phyloP scores from a whole-genome alignment of 2,797 vertebrate genomes.

The Manis javanica region DNA sequence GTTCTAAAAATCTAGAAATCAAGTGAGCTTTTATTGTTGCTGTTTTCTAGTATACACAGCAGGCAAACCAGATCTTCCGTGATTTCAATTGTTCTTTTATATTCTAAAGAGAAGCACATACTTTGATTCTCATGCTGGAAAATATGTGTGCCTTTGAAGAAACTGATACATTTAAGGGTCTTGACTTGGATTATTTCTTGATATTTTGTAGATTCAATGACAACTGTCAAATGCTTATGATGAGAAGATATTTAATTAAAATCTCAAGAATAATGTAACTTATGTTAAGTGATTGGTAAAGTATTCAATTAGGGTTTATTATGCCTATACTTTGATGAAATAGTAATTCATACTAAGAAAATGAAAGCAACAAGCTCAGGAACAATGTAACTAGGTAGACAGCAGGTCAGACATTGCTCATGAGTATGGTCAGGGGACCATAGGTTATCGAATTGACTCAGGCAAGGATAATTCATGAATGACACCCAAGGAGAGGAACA shows the following conservation, averaged over 20 bases:
- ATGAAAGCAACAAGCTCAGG: neutral
- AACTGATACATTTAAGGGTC: neutral
- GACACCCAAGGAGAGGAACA: neutral
- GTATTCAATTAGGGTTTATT: neutral
- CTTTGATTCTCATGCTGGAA: neutral
- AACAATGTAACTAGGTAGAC: neutral
- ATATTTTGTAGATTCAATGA: neutral
- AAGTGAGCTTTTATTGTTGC: neutral
- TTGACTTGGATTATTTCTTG: neutral
- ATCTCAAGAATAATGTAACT: neutral
- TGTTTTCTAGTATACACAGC: neutral
- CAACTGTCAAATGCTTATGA: neutral
- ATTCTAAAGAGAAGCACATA: neutral
- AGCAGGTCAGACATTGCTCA: neutral
- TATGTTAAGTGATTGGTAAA: neutral
- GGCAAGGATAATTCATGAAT: neutral
- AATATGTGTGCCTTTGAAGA: neutral
- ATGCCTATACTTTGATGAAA: neutral
- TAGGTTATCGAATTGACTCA: neutral
- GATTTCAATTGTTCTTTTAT: neutral
- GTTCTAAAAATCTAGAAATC: neutral
- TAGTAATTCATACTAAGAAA: neutral
- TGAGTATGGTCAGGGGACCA: neutral
- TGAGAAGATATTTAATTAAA: neutral
- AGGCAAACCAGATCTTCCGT: neutral